Base-by-base conservation (phyloP, 2,797 vertebrate species). In the Spinus olivaceus region DNA sequence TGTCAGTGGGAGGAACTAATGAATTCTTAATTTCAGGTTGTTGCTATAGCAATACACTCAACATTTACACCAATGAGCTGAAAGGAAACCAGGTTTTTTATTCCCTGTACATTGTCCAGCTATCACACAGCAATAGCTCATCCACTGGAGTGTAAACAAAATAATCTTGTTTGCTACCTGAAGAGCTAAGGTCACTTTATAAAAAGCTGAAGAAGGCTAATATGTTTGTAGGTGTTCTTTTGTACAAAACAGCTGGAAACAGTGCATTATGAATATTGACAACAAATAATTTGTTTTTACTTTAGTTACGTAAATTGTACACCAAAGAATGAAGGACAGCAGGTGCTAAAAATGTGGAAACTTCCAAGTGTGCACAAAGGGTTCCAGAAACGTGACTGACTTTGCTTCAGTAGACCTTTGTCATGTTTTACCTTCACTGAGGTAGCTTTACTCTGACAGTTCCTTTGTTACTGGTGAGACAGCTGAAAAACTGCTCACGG, bases 1-100 rank as follows among this genome's bases (percentile, higher is more conserved):
- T 71, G 23, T 22, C 77, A 57, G 59, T 72, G 49, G 56, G 67
- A 86, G n/a, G 53, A 82, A 85, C 33, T 8, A 92, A 28, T 50
- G 28, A 92, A 85, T 82, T 80, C 71, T 89, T 92, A 42, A 67
- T 89, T 89, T 89, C 3, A 0, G 13, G 10, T 74, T 93, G 88
- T 94, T 96, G 86, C 81, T 82, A 73, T 92, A 96, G 84, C 84
- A 93, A 77, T 53, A 4, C 12, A 35, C 20, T 91, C 21, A 41
- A 46, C 37, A n/a, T 64, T 84, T 92, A 85, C 12, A 82, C 30
- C 66, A 73, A 15, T 20, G 63, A 42, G 25, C 53, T 88, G 69
- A 60, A 73, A 47, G 10, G 20, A 13, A 91, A 47, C 9, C 5
- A 8, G 0, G 17, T 33, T 50, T 35, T 86, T 72, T 81, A 79